Evolutionary conservation across 2,113 vertebrate species (phyloP).

Genomic region (Hippocampus abdominalis): DNA sequence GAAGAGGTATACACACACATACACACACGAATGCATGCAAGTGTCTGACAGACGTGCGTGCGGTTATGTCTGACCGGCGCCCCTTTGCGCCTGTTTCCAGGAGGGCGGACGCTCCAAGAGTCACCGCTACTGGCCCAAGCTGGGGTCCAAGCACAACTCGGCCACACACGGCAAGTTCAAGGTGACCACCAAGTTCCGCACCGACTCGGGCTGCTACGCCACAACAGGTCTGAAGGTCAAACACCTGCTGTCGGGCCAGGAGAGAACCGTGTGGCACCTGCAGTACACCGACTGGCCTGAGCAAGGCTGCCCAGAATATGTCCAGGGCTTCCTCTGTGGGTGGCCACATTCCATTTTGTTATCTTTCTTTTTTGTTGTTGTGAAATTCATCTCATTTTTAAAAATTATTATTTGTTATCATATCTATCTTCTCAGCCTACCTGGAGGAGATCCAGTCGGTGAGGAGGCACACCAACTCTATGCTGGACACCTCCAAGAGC

Average conservation of each 20-base stretch:
- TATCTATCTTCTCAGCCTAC: constrained; percentile 74
- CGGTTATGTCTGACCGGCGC: neutral
- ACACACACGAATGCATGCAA: neutral
- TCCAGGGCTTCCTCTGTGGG: constrained; percentile 91
- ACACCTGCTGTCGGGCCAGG: constrained; percentile 67
- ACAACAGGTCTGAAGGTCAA: constrained; percentile 70
- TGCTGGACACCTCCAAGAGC: constrained; percentile 82
- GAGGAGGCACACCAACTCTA: constrained; percentile 89
- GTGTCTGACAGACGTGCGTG: neutral
- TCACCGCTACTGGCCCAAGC: constrained; percentile 70
- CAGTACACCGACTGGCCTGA: constrained; percentile 76
- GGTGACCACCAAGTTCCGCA: constrained; percentile 70
- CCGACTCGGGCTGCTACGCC: constrained; percentile 66
- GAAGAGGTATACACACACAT: constrained; percentile 77
- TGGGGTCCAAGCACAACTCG: constrained; percentile 70
- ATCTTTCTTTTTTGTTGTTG: too few species aligned
- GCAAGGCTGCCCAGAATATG: constrained; percentile 89
- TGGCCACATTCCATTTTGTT: neutral
- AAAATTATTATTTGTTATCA: too few species aligned
- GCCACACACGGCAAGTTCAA: constrained; percentile 70
- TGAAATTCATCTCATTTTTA: too few species aligned
- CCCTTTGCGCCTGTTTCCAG: constrained; percentile 17
- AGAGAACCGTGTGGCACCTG: constrained; percentile 70
- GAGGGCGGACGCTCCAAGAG: constrained; percentile 66
- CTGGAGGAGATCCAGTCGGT: constrained; percentile 93